Percentiles rank a stretch among this genome's conserved stretches.
These are phyloP conservation scores for Acanthis flammea DNA, from an alignment of 2,797 vertebrate species.

Conservation along the genomic window DNA sequence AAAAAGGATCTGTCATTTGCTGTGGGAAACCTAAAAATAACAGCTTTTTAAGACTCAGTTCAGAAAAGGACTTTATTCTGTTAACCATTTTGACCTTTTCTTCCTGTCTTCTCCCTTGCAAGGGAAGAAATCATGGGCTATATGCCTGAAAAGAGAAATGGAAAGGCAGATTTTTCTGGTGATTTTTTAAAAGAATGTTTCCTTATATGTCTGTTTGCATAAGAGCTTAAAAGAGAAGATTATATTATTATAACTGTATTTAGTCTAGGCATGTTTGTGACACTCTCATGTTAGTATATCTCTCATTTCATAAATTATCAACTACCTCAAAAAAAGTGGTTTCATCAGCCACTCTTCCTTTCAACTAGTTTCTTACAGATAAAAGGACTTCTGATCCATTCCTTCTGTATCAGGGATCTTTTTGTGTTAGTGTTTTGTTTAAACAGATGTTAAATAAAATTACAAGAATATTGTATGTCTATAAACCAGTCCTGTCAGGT, in stretches of 20 bases:
- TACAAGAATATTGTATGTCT: not conserved
- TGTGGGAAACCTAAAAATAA: slow-evolving; percentile 68
- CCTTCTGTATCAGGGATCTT: slow-evolving; percentile 19
- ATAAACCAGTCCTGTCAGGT: slow-evolving; percentile 34
- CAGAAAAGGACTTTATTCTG: slow-evolving; percentile 58
- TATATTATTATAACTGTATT: not conserved
- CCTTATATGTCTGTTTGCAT: not conserved
- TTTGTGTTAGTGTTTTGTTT: slow-evolving; percentile 16
- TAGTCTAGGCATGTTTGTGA: slow-evolving; percentile 8
- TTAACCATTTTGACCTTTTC: slow-evolving; percentile 35
- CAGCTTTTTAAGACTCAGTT: slow-evolving; percentile 53
- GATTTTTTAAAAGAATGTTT: not conserved
- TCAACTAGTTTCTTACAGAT: slow-evolving; percentile 47
- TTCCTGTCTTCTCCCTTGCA: slow-evolving; percentile 9
- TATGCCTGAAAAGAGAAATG: not conserved
- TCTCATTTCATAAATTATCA: not conserved
- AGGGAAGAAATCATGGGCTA: not conserved
- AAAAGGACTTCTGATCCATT: slow-evolving; percentile 27
- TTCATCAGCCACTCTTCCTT: slow-evolving; percentile 23
- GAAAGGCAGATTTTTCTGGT: not conserved
- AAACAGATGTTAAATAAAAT: slow-evolving; percentile 48
- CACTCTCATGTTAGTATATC: not conserved
- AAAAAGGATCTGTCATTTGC: slow-evolving; percentile 64
- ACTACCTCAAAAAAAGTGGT: slow-evolving; percentile 4
- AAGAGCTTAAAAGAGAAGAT: not conserved